Conservation (phyloP, 2,888 invertebrate genomes). For the Theristus sp. region DNA sequence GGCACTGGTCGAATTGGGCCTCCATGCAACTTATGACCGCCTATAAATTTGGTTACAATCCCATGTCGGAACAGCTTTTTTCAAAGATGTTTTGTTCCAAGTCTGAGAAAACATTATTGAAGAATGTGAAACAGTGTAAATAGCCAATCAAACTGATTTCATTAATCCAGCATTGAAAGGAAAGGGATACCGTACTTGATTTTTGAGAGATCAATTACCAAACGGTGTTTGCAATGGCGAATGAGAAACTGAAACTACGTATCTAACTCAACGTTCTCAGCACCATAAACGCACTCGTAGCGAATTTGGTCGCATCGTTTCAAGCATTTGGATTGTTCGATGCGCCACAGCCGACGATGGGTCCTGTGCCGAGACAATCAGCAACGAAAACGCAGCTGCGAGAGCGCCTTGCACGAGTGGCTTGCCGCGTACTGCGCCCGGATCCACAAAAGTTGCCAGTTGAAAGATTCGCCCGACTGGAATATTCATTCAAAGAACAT, state of each 20-base stretch:
- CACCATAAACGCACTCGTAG: constrained; percentile 49
- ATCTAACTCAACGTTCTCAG: no score
- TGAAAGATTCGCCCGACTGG: constrained; percentile 76
- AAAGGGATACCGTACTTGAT: no score
- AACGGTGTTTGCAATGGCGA: no score
- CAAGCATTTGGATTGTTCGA: constrained; percentile 69
- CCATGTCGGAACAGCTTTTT: no score
- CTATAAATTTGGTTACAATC: no score
- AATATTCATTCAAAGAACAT: constrained; percentile 7
- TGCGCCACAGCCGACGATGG: constrained; percentile 84
- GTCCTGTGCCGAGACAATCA: constrained; percentile 88
- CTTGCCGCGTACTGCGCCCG: constrained; percentile 62
- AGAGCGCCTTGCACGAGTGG: constrained; percentile 63
- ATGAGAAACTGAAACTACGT: no score
- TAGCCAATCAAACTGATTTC: no score
- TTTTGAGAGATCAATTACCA: no score
- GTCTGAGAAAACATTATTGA: no score
- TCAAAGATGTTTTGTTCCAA: no score
- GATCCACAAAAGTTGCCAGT: constrained; percentile 76
- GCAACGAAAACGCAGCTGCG: constrained; percentile 86
- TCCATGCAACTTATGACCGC: constrained; percentile 55
- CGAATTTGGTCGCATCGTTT: constrained; percentile 74
- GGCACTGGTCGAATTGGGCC: constrained; percentile 90
- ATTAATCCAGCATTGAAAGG: no score
- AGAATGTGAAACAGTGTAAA: no score